Percentiles rank a stretch among this genome's conserved stretches.
These are phyloP conservation scores for Montipora cactus DNA, from an alignment of 64 coral and sea anemone species.

Conservation along the genomic window DNA sequence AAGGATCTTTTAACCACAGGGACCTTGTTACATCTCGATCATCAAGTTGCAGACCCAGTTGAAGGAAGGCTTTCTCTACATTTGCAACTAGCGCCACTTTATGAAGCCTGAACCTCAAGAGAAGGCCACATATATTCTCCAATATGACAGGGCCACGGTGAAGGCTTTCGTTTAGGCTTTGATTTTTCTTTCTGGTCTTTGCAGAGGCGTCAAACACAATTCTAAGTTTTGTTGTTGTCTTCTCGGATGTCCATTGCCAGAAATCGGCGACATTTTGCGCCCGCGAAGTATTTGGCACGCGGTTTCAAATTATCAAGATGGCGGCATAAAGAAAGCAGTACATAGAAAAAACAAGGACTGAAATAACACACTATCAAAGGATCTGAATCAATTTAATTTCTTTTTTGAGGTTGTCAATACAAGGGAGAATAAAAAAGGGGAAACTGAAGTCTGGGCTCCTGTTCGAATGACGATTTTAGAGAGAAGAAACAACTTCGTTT, in stretches of 20 bases:
- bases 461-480: no score
- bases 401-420: no score
- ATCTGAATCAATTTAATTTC: no score
- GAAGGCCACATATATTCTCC: slow-evolving; percentile 10
- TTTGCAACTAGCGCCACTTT: neutral
- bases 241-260: neutral
- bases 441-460: no score
- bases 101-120: neutral
- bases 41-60: slow-evolving; percentile 2
- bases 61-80: slow-evolving; percentile 50
- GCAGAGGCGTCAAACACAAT: slow-evolving; percentile 44
- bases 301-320: no score
- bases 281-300: no score
- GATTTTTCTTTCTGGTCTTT: neutral
- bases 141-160: slow-evolving; percentile 11
- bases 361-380: no score
- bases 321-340: no score
- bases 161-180: neutral
- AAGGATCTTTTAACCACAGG: slow-evolving; percentile 37
- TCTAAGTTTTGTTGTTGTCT: slow-evolving; percentile 27
- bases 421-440: no score
- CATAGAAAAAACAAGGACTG: no score
- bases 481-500: no score
- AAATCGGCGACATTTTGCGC: no score
- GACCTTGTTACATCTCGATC: slow-evolving; percentile 59